Conservation (phyloP, 1,140 invertebrate genomes). For the Chymomyza costata region DNA sequence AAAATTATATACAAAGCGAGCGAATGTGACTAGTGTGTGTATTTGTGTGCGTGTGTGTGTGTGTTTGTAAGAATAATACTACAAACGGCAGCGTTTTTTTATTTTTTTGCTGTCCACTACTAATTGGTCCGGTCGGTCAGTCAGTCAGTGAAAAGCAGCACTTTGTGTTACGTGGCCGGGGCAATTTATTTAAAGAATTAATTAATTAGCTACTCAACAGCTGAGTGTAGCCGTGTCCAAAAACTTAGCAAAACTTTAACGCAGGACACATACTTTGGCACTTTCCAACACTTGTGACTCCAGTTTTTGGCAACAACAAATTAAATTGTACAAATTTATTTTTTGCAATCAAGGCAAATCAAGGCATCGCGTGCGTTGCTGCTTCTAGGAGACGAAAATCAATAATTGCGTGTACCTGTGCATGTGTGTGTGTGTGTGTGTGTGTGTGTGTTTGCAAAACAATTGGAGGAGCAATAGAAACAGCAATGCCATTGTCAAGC, state of each 20-base stretch:
- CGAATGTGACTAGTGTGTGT: not conserved
- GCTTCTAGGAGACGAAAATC: too few species aligned
- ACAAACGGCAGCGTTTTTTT: conserved; percentile 16
- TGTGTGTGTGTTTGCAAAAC: conserved; percentile 28
- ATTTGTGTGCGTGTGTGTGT: conserved; percentile 1
- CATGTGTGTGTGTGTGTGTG: conserved; percentile 20
- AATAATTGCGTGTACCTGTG: conserved; percentile 46
- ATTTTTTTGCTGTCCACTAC: conserved; percentile 30
- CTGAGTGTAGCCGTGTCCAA: not conserved
- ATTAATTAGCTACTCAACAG: conserved; percentile 7
- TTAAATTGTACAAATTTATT: too few species aligned
- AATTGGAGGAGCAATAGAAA: conserved; percentile 53
- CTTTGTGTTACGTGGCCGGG: conserved; percentile 32
- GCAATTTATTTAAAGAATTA: conserved; percentile 10
- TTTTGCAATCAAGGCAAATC: conserved; percentile 22
- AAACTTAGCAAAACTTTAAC: conserved; percentile 12
- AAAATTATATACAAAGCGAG: not conserved
- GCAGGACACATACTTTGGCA: not conserved
- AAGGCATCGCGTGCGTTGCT: conserved; percentile 15
- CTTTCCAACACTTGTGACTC: not conserved
- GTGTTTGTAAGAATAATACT: conserved; percentile 28
- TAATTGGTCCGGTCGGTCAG: conserved; percentile 38
- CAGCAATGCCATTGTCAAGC: conserved; percentile 51
- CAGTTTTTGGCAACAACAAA: conserved; percentile 6
- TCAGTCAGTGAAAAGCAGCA: conserved; percentile 3